These are phyloP conservation scores for Calonectris borealis DNA, from an alignment of 2,113 vertebrate genomes.

Conservation along the genomic window DNA sequence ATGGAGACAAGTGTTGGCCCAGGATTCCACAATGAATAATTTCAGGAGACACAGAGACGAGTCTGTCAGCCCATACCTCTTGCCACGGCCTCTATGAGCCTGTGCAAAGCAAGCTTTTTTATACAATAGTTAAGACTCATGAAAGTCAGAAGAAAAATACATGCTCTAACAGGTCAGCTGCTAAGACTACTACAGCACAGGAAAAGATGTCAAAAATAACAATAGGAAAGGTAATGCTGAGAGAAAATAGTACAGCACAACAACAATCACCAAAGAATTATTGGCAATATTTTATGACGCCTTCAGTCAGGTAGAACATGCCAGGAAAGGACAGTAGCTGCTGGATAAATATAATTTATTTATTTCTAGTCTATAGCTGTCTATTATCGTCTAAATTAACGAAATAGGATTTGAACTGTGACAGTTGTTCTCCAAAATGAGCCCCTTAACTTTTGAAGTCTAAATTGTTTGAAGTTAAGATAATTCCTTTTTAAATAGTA, in stretches of 20 bases:
- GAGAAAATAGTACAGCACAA: neutral
- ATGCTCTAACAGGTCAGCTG: neutral
- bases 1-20: conserved; percentile 64
- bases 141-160: neutral
- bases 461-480: neutral
- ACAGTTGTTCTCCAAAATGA: neutral
- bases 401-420: neutral
- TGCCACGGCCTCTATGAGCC: neutral
- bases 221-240: neutral
- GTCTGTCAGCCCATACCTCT: conserved; percentile 33
- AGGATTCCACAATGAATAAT: conserved; percentile 64
- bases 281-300: neutral
- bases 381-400: conserved; percentile 32
- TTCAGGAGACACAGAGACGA: conserved; percentile 65
- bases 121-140: neutral
- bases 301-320: neutral
- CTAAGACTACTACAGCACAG: neutral
- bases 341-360: neutral
- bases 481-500: neutral
- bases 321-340: conserved; percentile 5
- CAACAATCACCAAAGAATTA: neutral
- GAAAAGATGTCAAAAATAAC: neutral
- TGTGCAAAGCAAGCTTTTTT: neutral
- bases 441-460: neutral
- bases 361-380: conserved; percentile 2